A percentile compares a stretch with the other conserved stretches of the same genome.
Evolutionary conservation across 1,140 invertebrate genomes (phyloP).

Genomic region (Diorhabda elongata): DNA sequence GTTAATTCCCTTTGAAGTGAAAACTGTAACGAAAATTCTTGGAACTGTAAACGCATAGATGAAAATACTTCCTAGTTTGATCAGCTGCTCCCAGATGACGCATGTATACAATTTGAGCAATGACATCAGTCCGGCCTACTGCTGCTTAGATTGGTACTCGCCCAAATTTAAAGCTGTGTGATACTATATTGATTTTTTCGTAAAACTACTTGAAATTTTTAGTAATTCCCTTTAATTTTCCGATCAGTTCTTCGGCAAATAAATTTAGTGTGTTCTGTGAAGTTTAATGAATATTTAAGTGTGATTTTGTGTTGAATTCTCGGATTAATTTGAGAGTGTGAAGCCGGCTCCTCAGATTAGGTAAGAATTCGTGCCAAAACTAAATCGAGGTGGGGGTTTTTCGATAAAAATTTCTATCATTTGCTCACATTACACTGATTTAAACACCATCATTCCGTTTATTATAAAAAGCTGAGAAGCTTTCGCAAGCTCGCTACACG

Average conservation of each 20-base stretch:
- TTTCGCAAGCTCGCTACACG: background rate
- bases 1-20: background rate
- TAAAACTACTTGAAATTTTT: constrained; percentile 24
- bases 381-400: constrained; percentile 4
- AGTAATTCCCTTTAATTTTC: constrained; percentile 15
- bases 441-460: too few relatives aligned
- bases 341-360: constrained; percentile 15
- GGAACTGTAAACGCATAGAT: background rate
- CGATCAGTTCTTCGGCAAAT: constrained; percentile 22
- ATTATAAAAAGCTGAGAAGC: background rate
- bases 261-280: constrained; percentile 4
- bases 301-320: constrained; percentile 18
- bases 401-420: background rate
- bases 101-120: constrained; percentile 5
- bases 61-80: constrained; percentile 4
- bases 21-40: background rate
- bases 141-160: constrained; percentile 24
- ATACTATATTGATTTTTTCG: constrained; percentile 36
- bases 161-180: constrained; percentile 32
- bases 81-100: constrained; percentile 10
- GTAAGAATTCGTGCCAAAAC: constrained; percentile 9
- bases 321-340: background rate
- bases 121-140: constrained; percentile 4
- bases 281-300: background rate
- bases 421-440: background rate